These are phyloP conservation scores for Leptinotarsa rubiginosa DNA, from an alignment of 2,888 invertebrate genomes.

Conservation along the genomic window DNA sequence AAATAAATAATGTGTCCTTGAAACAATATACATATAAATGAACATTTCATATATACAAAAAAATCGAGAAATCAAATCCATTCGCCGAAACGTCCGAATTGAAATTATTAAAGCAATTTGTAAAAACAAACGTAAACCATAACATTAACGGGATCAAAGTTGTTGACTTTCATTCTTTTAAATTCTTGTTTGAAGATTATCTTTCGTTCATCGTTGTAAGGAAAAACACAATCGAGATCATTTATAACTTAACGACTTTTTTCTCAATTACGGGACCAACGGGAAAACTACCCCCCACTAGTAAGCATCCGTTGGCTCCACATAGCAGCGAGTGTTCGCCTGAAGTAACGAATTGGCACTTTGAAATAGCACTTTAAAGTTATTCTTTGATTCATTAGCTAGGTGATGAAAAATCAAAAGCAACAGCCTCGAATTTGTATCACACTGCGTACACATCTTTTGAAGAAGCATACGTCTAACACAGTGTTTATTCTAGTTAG, in stretches of 20 bases:
- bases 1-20: constrained; percentile 66
- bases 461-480: constrained; percentile 45
- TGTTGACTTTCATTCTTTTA: constrained; percentile 34
- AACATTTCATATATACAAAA: constrained; percentile 55
- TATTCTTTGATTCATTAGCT: constrained; percentile 29
- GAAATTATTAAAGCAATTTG: constrained; percentile 18
- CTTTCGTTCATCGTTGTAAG: constrained; percentile 59
- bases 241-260: constrained; percentile 43
- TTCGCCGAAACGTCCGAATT: constrained; percentile 27
- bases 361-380: constrained; percentile 64
- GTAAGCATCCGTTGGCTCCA: constrained; percentile 16
- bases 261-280: background rate
- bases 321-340: constrained; percentile 46
- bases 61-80: constrained; percentile 43
- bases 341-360: constrained; percentile 66
- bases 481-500: constrained; percentile 43
- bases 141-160: constrained; percentile 16
- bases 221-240: constrained; percentile 63
- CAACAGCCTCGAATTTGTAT: constrained; percentile 1
- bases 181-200: constrained; percentile 32
- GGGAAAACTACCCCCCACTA: constrained; percentile 26
- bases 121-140: background rate
- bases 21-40: constrained; percentile 64
- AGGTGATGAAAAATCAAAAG: constrained; percentile 26
- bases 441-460: constrained; percentile 26